These are phyloP conservation scores for Asarcornis scutulata DNA, from an alignment of 2,113 vertebrate species.

Conservation along the genomic window DNA sequence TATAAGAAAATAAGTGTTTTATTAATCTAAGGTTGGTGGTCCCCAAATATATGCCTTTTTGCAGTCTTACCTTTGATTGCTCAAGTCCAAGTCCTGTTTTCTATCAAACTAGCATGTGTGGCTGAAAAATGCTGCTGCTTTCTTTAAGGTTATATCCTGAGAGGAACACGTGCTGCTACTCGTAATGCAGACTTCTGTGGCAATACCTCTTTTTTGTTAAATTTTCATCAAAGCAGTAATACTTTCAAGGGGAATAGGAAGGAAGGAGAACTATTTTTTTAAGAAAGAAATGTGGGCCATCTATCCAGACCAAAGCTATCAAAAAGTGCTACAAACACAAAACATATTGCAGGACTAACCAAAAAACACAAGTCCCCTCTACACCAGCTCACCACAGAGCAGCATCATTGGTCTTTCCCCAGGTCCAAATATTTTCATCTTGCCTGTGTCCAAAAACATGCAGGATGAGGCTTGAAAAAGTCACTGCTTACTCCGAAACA, in stretches of 20 bases:
- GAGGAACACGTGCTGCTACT: background rate
- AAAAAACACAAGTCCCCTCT: background rate
- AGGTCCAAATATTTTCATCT: background rate
- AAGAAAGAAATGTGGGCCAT: background rate
- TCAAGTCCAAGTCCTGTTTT: background rate
- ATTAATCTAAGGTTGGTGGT: background rate
- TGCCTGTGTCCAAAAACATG: background rate
- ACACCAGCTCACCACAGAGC: background rate
- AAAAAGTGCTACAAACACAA: background rate
- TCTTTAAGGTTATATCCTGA: background rate
- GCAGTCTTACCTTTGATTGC: background rate
- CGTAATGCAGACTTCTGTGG: background rate
- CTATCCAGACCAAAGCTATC: background rate
- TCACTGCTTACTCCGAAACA: background rate
- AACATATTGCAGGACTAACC: accelerated
- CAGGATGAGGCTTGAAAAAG: background rate
- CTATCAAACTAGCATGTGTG: background rate
- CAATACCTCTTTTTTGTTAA: background rate
- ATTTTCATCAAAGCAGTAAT: background rate
- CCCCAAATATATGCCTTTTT: background rate
- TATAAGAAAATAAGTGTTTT: background rate
- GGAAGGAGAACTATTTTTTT: background rate
- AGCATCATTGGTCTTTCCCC: background rate
- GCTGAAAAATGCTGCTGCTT: background rate
- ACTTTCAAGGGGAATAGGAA: background rate